Evolutionary conservation across 2,888 invertebrate species (phyloP), one percentile per base, ranked within the genome.

Genomic region (Andrena bicolor): DNA sequence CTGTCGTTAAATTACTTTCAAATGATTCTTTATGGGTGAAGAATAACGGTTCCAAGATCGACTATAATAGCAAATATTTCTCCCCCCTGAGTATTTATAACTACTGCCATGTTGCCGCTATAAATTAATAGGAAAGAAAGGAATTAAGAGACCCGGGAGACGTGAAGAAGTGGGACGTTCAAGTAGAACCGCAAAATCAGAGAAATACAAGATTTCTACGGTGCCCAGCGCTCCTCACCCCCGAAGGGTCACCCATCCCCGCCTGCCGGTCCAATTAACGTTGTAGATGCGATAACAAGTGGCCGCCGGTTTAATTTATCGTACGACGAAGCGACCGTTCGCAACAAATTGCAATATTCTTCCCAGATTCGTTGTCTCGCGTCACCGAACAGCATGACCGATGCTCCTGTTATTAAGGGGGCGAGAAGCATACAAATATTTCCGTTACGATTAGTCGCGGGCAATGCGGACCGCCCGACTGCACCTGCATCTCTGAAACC

Each of bases 281-380:
- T 86, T 80, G 80, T 71, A 71, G 84, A 86, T 77, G 80, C 73
- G 80, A 86, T 77, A 84, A 83, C 75, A 66, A 85, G 80, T 76
- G 76, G 72, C 68, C 32, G 0, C n/a, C 58, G 64, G 77, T 85
- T 80, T 87, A 87, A 87, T 87, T 87, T 86, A 87, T 87, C 79
- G 84, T 81, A 73, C 41, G 68, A 66, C 41, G 86, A 80, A 80
- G 77, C 83, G 85, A 76, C 64, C 56, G 65, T 73, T 63, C 53
- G 60, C 76, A 60, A 78, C 85, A 74, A 81, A 87, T 86, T 80
- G 87, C 87, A 87, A 88, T 88, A 87, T 88, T 86, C 87, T 87
- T 88, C 74, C 81, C 71, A 85, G 86, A 87, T 84, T 72, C 84
- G 82, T 60, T 76, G 81, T 76, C 81, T 77, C 78, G 66, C 68